Base-by-base conservation (phyloP, 2,113 vertebrate species). In the Anhinga anhinga region DNA sequence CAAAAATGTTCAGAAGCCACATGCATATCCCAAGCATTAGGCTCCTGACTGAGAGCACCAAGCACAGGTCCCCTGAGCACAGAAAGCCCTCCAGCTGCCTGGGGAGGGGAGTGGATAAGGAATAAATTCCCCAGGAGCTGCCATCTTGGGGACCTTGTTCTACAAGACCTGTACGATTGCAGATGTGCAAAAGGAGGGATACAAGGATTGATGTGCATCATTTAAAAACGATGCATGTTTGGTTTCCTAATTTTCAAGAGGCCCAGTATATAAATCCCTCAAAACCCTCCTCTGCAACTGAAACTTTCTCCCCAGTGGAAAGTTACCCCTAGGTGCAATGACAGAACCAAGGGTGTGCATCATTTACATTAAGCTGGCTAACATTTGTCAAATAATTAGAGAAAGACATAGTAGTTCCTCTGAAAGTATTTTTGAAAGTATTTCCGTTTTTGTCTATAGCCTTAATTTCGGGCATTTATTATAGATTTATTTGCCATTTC, bases 121-220 rank as follows among this genome's bases (percentile, higher is more conserved):
- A 21, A 76, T 66, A 76, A 73, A 42, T 29, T 52, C 11, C 25
- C 8, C 13, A 26, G 13, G 15, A n/a, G 4, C 3, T 73, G 6
- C 16, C 30, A 17, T 36, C 27, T 44, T 81, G 36, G 15, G 29
- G 45, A 5, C 0, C 0, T 50, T 76, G 9, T 61, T 86, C 36
- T 69, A 73, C 58, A 19, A 66, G 67, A 49, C 5, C 4, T 45
- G 6, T 59, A 29, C 21, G 26, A 40, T 91, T 91, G 67, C 45
- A 86, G 23, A 30, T 21, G 22, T 66, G 52, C 42, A 49, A 22
- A 81, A 58, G 10, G 34, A 40, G 56, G 19, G 16, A 44, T 56
- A 34, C 40, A 80, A 65, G 27, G 62, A 65, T 4, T 25, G 53
- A 56, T 49, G 23, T 4, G 8, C 23, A 7, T 19, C 20, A 21